phyloP scores from a whole-genome alignment of 2,113 vertebrate genomes.

The Chascanopsetta lugubris region DNA sequence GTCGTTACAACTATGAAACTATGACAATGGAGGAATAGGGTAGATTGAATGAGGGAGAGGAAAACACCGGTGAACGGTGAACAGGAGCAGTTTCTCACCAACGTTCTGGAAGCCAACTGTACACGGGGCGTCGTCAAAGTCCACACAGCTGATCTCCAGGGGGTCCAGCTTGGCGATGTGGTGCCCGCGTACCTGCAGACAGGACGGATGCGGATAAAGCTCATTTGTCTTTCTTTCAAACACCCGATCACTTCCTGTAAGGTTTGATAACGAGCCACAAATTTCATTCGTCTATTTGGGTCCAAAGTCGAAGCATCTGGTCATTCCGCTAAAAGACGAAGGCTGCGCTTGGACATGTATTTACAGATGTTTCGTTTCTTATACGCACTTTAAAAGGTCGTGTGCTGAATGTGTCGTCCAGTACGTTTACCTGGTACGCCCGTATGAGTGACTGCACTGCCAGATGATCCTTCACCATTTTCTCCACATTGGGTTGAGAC shows the following conservation, averaged over 20 bases:
- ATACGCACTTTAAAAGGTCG: no score
- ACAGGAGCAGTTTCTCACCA: constrained; percentile 84
- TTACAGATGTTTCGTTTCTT: no score
- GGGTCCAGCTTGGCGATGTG: constrained; percentile 96
- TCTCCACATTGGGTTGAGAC: constrained; percentile 86
- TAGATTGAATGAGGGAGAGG: no score
- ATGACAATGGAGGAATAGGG: no score
- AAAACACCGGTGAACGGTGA: not conserved
- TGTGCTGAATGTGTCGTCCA: no score
- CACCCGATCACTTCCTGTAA: constrained; percentile 4
- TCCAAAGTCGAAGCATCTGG: not conserved
- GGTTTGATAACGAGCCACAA: not conserved
- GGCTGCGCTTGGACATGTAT: not conserved
- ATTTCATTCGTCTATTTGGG: not conserved
- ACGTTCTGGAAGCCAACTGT: constrained; percentile 88
- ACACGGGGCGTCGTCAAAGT: constrained; percentile 93
- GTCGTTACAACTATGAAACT: no score
- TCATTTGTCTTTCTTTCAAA: not conserved
- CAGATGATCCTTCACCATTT: constrained; percentile 92
- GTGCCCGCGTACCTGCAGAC: constrained; percentile 92
- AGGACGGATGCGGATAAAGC: constrained; percentile 66
- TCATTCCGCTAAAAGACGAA: not conserved
- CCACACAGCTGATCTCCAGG: constrained; percentile 95
- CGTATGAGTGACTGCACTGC: constrained; percentile 95
- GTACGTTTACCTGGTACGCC: constrained; percentile 90